Percentiles rank a stretch among this genome's conserved stretches.
phyloP scores from a whole-genome alignment of 1,140 invertebrate genomes.

The Archegozetes longisetosus region DNA sequence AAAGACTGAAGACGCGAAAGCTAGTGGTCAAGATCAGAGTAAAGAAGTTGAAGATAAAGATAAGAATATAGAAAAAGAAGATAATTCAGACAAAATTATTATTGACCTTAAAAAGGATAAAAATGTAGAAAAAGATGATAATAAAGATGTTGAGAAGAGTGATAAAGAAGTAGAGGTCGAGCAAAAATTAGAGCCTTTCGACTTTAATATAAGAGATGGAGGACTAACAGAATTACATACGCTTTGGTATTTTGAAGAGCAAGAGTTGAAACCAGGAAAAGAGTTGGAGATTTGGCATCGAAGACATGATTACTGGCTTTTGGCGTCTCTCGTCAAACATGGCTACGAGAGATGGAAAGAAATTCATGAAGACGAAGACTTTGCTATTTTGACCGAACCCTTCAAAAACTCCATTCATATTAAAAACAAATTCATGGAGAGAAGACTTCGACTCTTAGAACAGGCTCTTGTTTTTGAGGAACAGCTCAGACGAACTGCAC shows the following conservation, averaged over 20 bases:
- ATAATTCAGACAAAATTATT: no score
- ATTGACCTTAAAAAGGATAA: no score
- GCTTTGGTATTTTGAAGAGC: constrained; percentile 11
- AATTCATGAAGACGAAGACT: constrained; percentile 7
- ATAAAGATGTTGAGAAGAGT: not conserved
- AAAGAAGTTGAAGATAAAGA: not conserved
- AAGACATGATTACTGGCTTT: constrained; percentile 12
- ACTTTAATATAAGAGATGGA: constrained; percentile 8
- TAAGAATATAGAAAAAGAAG: not conserved
- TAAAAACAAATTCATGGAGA: constrained; percentile 12
- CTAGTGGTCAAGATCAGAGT: no score
- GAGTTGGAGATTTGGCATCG: constrained; percentile 8
- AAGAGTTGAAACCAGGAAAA: constrained; percentile 1
- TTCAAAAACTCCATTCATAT: not conserved
- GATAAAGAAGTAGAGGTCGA: not conserved
- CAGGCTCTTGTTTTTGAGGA: constrained; percentile 13
- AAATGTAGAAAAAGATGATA: no score
- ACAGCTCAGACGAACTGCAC: not conserved
- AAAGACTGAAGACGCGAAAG: no score
- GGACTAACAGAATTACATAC: constrained; percentile 12
- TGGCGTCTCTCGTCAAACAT: constrained; percentile 8
- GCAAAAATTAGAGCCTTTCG: not conserved
- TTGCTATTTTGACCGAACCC: constrained; percentile 7
- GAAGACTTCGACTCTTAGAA: constrained; percentile 3
- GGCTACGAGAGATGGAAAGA: constrained; percentile 10